Evolutionary conservation across 2,113 vertebrate species (phyloP).

Genomic region (Paramormyrops kingsleyae): DNA sequence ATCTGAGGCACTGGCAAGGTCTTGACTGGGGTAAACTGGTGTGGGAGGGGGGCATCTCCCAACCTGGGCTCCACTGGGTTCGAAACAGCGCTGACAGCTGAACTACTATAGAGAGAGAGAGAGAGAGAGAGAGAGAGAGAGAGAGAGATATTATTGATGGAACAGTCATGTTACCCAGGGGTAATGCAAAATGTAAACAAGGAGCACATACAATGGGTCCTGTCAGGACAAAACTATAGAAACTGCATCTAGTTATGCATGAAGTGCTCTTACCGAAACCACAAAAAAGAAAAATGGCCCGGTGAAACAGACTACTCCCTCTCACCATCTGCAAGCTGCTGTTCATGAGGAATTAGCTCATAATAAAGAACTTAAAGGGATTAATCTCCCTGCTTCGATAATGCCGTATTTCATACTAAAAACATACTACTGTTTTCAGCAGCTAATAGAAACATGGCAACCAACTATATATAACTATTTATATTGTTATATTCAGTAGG

Average conservation of each 20-base stretch:
- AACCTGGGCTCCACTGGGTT: slow-evolving; percentile 53
- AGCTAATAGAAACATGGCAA: not conserved
- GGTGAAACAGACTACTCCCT: not conserved
- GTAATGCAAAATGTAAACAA: not conserved
- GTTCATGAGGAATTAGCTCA: not conserved
- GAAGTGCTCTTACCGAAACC: not conserved
- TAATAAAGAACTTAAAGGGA: not conserved
- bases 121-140: slow-evolving; percentile 33
- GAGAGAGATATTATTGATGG: not conserved
- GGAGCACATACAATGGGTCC: not conserved
- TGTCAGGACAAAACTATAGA: no score
- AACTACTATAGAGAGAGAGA: slow-evolving; percentile 52
- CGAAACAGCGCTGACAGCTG: slow-evolving; percentile 51
- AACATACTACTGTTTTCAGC: not conserved
- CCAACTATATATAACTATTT: not conserved
- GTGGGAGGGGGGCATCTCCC: slow-evolving; percentile 37
- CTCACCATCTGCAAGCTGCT: not conserved
- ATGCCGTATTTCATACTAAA: not conserved
- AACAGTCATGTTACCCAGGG: not conserved
- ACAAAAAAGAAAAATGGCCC: not conserved
- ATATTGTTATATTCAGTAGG: not conserved
- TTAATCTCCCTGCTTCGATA: not conserved
- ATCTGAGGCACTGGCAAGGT: slow-evolving; percentile 46
- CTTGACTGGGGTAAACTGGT: slow-evolving; percentile 40
- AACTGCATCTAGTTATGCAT: not conserved